Base-by-base conservation (phyloP, 2,797 vertebrate genomes). In the Kryptopterus vitreolus region DNA sequence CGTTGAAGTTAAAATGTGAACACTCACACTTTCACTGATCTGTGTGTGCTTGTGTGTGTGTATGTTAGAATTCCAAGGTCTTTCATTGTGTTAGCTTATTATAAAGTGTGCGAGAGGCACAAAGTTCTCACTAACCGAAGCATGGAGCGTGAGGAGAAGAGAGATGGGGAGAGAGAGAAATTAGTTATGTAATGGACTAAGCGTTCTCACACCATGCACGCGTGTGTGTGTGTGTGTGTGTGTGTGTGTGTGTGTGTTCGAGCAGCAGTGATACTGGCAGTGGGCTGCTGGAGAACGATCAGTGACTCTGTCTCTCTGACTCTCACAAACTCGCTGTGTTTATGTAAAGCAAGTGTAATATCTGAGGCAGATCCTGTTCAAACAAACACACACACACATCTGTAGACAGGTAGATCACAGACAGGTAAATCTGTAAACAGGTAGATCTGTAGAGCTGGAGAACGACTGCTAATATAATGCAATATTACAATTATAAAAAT, bases 61-160 rank as follows among this genome's bases (percentile, higher is more conserved):
- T 48, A 26, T 31, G 65, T 48, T 12, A 24, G 11, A 33, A 13
- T 24, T 53, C 68, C 38, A 68, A 50, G 24, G 72, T 38, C 38
- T 76, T 81, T 78, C 77, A 79, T 63, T 82, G 38, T 38, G 65
- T 66, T 80, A 78, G 33, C n/a, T 66, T 46, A 81, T 81, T 72
- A 76, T 58, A n/a, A 77, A 66, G n/a, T 76, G 46, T n/a, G 43
- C 16, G 65, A 74, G 69, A 33, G 29, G 65, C 31, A 66, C 52
- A 76, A 12, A 55, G 18, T 20, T 20, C 50, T 71, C 63, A 76
- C 48, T 76, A 70, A 79, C 70, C 11, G 7, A 26, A 22, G n/a
- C 3, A 43, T 11, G n/a, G 11, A 66, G 4, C n/a, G 20, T 38
- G 63, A n/a, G 33, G 33, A 43, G 38, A 43, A 10, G 38, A 43